Percentiles rank a stretch among this genome's conserved stretches.
Conservation (phyloP, 2,888 invertebrate species). For the Macropis europaea region DNA sequence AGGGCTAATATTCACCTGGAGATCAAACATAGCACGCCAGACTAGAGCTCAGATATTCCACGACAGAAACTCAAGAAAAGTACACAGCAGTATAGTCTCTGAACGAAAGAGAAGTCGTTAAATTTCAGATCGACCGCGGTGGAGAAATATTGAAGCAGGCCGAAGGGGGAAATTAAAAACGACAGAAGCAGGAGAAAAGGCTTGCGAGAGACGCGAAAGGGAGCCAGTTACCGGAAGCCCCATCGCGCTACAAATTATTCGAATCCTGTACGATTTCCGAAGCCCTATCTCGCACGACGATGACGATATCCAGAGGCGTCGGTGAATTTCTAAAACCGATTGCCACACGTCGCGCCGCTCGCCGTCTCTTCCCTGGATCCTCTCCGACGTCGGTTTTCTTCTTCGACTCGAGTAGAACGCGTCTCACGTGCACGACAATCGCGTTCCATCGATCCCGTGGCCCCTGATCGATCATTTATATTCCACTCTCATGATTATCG, state of each 20-base stretch:
- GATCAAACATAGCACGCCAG: too few relatives aligned
- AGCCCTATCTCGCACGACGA: conserved; percentile 76
- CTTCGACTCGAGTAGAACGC: conserved; percentile 25
- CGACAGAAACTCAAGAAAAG: too few relatives aligned
- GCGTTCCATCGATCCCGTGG: conserved; percentile 49
- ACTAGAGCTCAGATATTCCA: too few relatives aligned
- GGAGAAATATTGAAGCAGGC: background rate
- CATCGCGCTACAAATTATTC: conserved; percentile 76
- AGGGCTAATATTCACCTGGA: too few relatives aligned
- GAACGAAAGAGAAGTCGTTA: background rate
- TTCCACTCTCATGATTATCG: conserved; percentile 61
- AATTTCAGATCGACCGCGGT: background rate
- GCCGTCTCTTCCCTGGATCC: background rate
- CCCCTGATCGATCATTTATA: conserved; percentile 60
- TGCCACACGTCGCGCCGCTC: conserved; percentile 66
- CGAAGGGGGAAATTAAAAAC: background rate
- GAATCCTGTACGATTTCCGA: conserved; percentile 80
- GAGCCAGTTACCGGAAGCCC: conserved; percentile 66
- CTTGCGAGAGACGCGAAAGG: conserved; percentile 6
- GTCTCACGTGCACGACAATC: conserved; percentile 52
- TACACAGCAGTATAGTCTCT: too few relatives aligned
- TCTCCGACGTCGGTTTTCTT: conserved; percentile 4
- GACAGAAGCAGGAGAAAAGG: background rate
- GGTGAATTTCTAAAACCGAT: conserved; percentile 75
- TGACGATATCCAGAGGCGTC: conserved; percentile 69